Percentiles rank a stretch among this genome's conserved stretches.
phyloP scores from a whole-genome alignment of 2,888 invertebrate species.

The Melikaiella ostensackeni region DNA sequence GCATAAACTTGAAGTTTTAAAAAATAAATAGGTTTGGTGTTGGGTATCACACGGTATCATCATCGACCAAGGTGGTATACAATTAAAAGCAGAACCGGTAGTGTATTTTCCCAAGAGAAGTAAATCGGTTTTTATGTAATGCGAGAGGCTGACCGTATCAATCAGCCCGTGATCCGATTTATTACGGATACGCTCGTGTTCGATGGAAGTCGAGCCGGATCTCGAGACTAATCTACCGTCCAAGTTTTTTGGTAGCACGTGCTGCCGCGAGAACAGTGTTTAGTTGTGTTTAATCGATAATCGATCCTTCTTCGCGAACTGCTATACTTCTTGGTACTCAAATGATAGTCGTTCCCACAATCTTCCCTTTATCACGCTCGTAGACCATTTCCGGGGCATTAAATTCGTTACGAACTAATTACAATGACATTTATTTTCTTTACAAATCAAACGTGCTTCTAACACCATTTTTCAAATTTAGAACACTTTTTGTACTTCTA shows the following conservation, averaged over 20 bases:
- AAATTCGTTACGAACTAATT: not conserved
- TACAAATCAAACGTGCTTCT: not conserved
- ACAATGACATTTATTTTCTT: slow-evolving; percentile 2
- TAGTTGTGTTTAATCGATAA: slow-evolving; percentile 51
- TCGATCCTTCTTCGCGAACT: slow-evolving; percentile 39
- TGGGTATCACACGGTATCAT: not conserved
- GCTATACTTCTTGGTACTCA: slow-evolving; percentile 32
- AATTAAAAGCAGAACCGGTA: slow-evolving; percentile 3
- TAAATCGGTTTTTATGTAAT: slow-evolving; percentile 45
- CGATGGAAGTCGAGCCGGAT: slow-evolving; percentile 47
- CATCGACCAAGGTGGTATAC: slow-evolving; percentile 3
- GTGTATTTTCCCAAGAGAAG: slow-evolving; percentile 29
- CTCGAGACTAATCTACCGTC: slow-evolving; percentile 56
- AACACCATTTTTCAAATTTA: not conserved
- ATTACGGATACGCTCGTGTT: slow-evolving; percentile 70
- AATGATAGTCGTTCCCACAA: slow-evolving; percentile 5
- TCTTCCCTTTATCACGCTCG: not conserved
- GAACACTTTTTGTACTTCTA: too few species aligned
- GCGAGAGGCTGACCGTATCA: slow-evolving; percentile 55
- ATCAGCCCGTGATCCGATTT: slow-evolving; percentile 58
- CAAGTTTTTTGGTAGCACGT: slow-evolving; percentile 57
- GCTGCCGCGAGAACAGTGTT: slow-evolving; percentile 48
- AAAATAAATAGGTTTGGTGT: not conserved
- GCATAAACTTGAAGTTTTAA: not conserved
- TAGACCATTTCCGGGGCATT: not conserved